Evolutionary conservation across 2,797 vertebrate genomes (phyloP), one percentile per base, ranked within the genome.

Genomic region (Sebastes hopkinsi): DNA sequence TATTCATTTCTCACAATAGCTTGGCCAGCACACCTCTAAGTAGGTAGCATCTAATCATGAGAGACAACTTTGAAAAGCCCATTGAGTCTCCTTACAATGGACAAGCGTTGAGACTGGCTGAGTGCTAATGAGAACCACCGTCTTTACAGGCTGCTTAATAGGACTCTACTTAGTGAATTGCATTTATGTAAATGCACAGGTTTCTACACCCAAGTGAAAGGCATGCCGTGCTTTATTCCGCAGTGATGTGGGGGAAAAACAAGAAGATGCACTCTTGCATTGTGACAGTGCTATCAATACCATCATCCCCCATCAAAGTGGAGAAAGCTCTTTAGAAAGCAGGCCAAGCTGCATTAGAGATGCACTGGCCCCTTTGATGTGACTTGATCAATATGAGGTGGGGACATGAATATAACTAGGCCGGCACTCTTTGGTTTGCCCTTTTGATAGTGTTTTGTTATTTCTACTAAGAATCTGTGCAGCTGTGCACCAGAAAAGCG

Each of bases 211-310:
- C 80, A 91, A 91, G 92, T 93, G 93, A 95, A 95, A 94, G 92
- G 92, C 94, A 94, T 93, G 92, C 88, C 9, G 64, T 90, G 91
- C 91, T 94, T 94, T 95, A 94, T 95, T 93, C 86, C 85, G 84
- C 91, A 93, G 88, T 83, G 88, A 92, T 91, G 92, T 85, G 86
- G 85, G 82, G 86, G 79, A 88, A 92, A 92, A 94, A 94, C 93
- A 95, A 95, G 92, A 90, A 90, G 92, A 95, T 91, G 90, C 86
- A 92, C 93, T 94, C 91, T 52, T 92, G 92, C 95, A 96, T 96
- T 95, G 94, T 95, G 95, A 96, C 95, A 95, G 93, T 95, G 92
- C 94, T 95, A 96, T 96, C 95, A 96, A 96, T 96, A 96, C 95
- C 95, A 95, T 95, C 93, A 95, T 93, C 90, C 93, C 83, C 90